Evolutionary conservation across 2,888 invertebrate genomes (phyloP).

Genomic region (Pammene aurita): DNA sequence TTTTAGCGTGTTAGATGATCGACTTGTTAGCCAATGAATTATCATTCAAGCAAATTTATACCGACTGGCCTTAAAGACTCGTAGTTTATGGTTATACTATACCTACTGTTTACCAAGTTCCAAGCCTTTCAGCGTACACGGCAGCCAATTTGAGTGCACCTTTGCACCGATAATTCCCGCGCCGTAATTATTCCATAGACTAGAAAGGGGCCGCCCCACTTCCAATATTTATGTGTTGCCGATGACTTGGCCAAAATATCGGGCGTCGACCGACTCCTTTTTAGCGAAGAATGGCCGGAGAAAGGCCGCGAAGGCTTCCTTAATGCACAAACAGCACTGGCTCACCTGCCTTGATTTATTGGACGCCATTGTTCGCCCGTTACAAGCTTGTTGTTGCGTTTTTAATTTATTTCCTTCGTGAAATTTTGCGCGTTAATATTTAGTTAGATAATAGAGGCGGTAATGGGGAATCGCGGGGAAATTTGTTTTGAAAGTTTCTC

Average conservation of each 20-base stretch:
- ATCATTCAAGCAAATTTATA: no score
- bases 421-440: slow-evolving; percentile 78
- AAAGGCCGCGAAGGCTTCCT: slow-evolving; percentile 79
- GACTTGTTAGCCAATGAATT: no score
- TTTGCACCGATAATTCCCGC: slow-evolving; percentile 62
- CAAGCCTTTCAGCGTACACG: slow-evolving; percentile 19
- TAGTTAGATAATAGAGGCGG: slow-evolving; percentile 71
- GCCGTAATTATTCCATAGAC: slow-evolving; percentile 82
- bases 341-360: slow-evolving; percentile 82
- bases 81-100: neutral
- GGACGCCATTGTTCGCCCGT: slow-evolving; percentile 80
- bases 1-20: no score
- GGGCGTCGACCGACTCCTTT: slow-evolving; percentile 79
- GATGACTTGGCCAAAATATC: slow-evolving; percentile 82
- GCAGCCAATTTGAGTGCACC: slow-evolving; percentile 40
- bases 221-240: slow-evolving; percentile 84
- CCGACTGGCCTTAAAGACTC: no score
- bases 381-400: slow-evolving; percentile 83
- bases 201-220: slow-evolving; percentile 82
- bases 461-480: slow-evolving; percentile 52
- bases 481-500: slow-evolving; percentile 45
- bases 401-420: slow-evolving; percentile 81
- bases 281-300: slow-evolving; percentile 82
- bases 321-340: slow-evolving; percentile 82
- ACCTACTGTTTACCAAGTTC: slow-evolving; percentile 13